Evolutionary conservation across 2,888 invertebrate genomes (phyloP), one percentile per base, ranked within the genome.

Genomic region (Listrodromus nycthemerus): DNA sequence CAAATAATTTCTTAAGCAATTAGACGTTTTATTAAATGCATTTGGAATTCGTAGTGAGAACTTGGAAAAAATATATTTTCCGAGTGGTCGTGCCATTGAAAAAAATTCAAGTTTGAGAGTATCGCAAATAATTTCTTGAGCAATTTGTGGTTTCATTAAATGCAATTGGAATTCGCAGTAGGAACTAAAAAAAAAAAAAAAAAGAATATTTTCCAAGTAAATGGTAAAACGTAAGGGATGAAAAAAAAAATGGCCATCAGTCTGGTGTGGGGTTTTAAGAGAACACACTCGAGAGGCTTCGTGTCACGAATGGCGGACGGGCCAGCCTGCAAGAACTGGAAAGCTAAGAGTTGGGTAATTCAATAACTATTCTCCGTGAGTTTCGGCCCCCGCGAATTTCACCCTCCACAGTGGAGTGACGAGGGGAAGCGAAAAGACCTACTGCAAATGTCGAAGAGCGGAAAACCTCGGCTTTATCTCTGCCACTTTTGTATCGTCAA

Each of bases 331-430:
- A 90, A 91, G 91, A 89, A 91, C 92, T 91, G 90, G 91, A 92
- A 91, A 92, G 92, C 92, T 92, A 92, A 92, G 92, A 92, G 92
- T 92, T 92, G 21, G 21, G 91, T 92, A 92, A 93, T 93, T 92
- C 90, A 91, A 92, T 92, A 91, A 92, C 90, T 89, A 88, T 88
- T 89, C 91, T 91, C 90, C 89, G 90, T 89, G 86, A 87, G 84
- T 88, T 89, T 89, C 87, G 41, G 75, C 77, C 65, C 82, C 65
- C 80, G 37, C 61, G 52, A 75, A 74, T 81, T 75, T 82, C 82
- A 79, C 80, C 74, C 70, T 66, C 30, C 70, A 16, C 85, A 48
- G 21, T n/a, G 10, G 70, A 58, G 66, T 61, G 69, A 74, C 58
- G 10, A 82, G 37, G 73, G 65, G 41, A 63, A 21, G 30, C 45